These are phyloP conservation scores for Bursaphelenchus okinawaensis DNA, from an alignment of 2,888 invertebrate genomes.

Conservation along the genomic window DNA sequence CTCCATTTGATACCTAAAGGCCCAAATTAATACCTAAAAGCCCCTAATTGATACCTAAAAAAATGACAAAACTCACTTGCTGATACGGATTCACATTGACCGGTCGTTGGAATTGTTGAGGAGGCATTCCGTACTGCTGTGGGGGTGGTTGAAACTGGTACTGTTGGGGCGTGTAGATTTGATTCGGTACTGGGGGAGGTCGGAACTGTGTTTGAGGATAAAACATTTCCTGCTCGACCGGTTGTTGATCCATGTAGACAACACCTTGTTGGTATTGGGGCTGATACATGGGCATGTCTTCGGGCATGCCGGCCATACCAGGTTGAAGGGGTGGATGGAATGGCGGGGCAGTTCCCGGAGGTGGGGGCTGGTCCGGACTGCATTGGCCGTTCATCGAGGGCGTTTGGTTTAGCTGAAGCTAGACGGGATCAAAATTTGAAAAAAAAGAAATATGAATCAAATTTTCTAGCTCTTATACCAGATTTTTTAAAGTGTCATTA, in stretches of 20 bases:
- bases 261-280: neutral
- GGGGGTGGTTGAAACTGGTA: neutral
- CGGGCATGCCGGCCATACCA: neutral
- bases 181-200: neutral
- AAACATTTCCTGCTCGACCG: neutral
- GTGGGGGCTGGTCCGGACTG: neutral
- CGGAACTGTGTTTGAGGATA: neutral
- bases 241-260: neutral
- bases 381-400: neutral
- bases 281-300: neutral
- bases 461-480: neutral
- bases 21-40: too few relatives aligned
- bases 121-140: neutral
- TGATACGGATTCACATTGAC: neutral
- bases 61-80: neutral
- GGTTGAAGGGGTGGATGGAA: too few relatives aligned
- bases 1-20: too few relatives aligned
- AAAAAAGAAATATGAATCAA: too few relatives aligned
- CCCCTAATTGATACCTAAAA: neutral
- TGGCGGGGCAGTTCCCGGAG: neutral
- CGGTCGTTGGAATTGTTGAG: neutral
- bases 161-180: neutral
- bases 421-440: too few relatives aligned
- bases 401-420: neutral
- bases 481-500: too few relatives aligned